phyloP scores from a whole-genome alignment of 2,888 invertebrate genomes.

The Nomada goodeniana region DNA sequence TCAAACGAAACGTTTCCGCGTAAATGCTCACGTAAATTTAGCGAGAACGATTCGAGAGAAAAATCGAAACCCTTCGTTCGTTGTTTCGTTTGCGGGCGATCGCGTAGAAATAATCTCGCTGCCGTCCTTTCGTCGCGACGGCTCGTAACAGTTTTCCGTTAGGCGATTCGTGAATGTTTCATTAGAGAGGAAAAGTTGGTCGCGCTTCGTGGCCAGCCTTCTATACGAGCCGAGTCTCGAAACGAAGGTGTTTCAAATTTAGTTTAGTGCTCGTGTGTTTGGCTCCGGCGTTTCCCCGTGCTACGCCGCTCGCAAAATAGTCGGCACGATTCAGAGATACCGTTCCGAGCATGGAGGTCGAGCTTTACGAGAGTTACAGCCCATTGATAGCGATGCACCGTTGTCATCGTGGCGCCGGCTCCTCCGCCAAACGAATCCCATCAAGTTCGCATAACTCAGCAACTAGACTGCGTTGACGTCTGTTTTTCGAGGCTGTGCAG shows the following conservation, averaged over 20 bases:
- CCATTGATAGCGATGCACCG: constrained; percentile 65
- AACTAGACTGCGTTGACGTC: constrained; percentile 39
- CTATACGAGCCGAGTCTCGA: constrained; percentile 8
- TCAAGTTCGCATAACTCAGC: constrained; percentile 65
- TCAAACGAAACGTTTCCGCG: neutral
- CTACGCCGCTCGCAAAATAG: constrained; percentile 8
- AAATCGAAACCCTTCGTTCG: neutral
- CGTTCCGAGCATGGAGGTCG: constrained; percentile 19
- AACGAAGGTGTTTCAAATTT: constrained; percentile 29
- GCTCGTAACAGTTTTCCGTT: neutral
- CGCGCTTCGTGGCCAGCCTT: neutral
- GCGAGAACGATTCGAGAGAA: neutral
- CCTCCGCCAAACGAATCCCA: constrained; percentile 64
- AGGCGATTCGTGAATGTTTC: constrained; percentile 6
- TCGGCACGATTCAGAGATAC: constrained; percentile 25
- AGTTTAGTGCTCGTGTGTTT: neutral
- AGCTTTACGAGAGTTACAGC: constrained; percentile 65
- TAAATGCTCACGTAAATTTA: too few relatives aligned
- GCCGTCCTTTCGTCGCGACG: too few relatives aligned
- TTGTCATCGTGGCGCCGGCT: constrained; percentile 35
- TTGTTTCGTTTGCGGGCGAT: neutral
- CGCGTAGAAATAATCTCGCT: too few relatives aligned
- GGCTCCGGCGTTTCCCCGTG: neutral
- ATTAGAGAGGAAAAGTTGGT: constrained; percentile 26
- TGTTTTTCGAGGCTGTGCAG: constrained; percentile 17